A percentile compares a stretch with the other conserved stretches of the same genome.
phyloP scores from a whole-genome alignment of 2,113 vertebrate species.

The Glareola pratincola region DNA sequence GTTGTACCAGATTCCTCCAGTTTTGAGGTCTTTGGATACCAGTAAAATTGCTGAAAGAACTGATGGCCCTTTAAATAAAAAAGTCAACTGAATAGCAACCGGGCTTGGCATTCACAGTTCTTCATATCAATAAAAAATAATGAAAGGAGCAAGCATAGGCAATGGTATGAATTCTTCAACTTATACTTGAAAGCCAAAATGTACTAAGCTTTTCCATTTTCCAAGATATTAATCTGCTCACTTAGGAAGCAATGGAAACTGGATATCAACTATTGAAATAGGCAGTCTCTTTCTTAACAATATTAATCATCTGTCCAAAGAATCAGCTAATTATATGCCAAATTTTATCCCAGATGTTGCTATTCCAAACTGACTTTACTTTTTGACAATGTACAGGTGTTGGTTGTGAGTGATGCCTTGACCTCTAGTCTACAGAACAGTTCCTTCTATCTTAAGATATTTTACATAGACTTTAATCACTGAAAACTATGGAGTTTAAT shows the following conservation, averaged over 20 bases:
- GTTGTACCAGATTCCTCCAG: not conserved
- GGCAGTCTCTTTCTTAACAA: not conserved
- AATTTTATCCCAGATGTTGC: not conserved
- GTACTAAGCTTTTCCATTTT: not conserved
- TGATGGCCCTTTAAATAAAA: not conserved
- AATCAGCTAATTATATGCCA: slow-evolving; percentile 11
- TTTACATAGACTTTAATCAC: not conserved
- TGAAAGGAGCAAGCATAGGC: not conserved
- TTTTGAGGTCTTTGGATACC: not conserved
- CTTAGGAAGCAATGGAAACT: not conserved
- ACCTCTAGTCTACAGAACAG: not conserved
- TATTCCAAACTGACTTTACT: not conserved
- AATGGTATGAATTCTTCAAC: not conserved
- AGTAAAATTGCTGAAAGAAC: not conserved
- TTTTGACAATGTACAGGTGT: not conserved
- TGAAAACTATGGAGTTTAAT: not conserved
- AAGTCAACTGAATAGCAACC: not conserved
- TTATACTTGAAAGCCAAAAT: not conserved
- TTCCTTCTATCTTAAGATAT: not conserved
- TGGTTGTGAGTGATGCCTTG: not conserved
- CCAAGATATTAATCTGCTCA: not conserved
- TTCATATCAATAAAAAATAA: not conserved
- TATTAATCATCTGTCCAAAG: slow-evolving; percentile 10
- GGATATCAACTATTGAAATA: not conserved
- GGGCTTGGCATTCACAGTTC: not conserved